Conservation (phyloP, 2,113 vertebrate genomes). For the Campylorhamphus procurvoides region DNA sequence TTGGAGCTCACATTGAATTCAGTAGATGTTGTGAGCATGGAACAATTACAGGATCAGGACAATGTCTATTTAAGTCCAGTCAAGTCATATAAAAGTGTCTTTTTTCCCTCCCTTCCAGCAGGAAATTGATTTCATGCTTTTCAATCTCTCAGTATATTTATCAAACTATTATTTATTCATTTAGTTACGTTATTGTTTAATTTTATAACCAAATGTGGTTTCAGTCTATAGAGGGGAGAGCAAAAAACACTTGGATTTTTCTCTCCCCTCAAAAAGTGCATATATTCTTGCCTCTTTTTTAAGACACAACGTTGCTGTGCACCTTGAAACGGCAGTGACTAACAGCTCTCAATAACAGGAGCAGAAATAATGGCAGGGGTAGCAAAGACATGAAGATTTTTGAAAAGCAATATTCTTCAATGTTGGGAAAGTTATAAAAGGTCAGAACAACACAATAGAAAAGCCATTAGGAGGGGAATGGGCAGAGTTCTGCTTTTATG, state of each 20-base stretch:
- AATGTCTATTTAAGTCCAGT: slow-evolving; percentile 33
- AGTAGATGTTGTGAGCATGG: background rate
- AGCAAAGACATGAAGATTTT: slow-evolving; percentile 63
- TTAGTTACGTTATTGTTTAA: slow-evolving; percentile 5
- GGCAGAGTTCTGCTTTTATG: slow-evolving; percentile 72
- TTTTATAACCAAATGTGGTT: background rate
- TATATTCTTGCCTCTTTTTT: slow-evolving; percentile 3
- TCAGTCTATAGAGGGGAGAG: slow-evolving; percentile 7
- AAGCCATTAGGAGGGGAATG: slow-evolving; percentile 63
- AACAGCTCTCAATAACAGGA: slow-evolving; percentile 58
- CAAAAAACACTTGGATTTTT: background rate
- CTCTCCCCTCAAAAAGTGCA: background rate
- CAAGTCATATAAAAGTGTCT: background rate
- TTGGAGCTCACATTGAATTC: slow-evolving; percentile 31
- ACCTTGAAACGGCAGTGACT: slow-evolving; percentile 34
- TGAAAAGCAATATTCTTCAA: slow-evolving; percentile 72
- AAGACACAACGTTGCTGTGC: background rate
- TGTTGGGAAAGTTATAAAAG: slow-evolving; percentile 71
- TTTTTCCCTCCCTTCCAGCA: background rate
- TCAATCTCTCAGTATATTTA: slow-evolving; percentile 18
- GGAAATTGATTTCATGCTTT: slow-evolving; percentile 54
- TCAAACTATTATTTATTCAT: slow-evolving; percentile 30
- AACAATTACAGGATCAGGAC: slow-evolving; percentile 26
- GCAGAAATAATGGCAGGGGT: slow-evolving; percentile 53
- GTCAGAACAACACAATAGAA: slow-evolving; percentile 69